Percentiles rank a stretch among this genome's conserved stretches.
These are phyloP conservation scores for Ophraella communa DNA, from an alignment of 2,888 invertebrate genomes.

Conservation along the genomic window DNA sequence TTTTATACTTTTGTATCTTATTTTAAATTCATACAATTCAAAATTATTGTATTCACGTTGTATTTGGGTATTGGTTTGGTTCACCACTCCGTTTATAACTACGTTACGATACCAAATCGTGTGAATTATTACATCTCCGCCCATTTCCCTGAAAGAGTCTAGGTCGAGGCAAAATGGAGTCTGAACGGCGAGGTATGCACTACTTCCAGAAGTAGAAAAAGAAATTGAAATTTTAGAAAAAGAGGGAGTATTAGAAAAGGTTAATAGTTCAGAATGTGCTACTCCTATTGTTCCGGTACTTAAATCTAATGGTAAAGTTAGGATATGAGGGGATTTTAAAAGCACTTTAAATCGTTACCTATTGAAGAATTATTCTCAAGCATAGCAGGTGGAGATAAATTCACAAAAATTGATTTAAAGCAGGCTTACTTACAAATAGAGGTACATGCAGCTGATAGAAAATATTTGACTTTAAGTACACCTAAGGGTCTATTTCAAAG, in stretches of 20 bases:
- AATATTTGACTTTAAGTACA: conserved; percentile 50
- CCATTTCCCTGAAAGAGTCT: too few relatives aligned
- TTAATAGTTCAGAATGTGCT: conserved; percentile 32
- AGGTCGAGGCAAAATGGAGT: too few relatives aligned
- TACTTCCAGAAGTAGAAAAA: neutral
- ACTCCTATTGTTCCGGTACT: conserved; percentile 24
- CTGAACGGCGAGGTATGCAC: too few relatives aligned
- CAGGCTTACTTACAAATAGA: conserved; percentile 53
- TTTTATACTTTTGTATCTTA: too few relatives aligned
- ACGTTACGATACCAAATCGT: too few relatives aligned
- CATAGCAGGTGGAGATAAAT: conserved; percentile 41
- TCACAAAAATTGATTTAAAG: conserved; percentile 43
- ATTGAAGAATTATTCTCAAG: conserved; percentile 33
- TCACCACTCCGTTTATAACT: too few relatives aligned
- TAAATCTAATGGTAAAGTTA: conserved; percentile 18
- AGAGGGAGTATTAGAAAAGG: conserved; percentile 32
- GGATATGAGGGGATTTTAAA: conserved; percentile 33
- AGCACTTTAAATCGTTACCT: conserved; percentile 21
- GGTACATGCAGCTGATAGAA: conserved; percentile 46
- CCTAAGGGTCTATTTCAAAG: conserved; percentile 50
- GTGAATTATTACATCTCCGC: too few relatives aligned
- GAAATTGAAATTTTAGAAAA: conserved; percentile 22
- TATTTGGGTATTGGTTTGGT: too few relatives aligned
- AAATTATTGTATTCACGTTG: too few relatives aligned
- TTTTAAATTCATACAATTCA: too few relatives aligned